phyloP scores from a whole-genome alignment of 2,797 vertebrate genomes.

The Anas bernieri region DNA sequence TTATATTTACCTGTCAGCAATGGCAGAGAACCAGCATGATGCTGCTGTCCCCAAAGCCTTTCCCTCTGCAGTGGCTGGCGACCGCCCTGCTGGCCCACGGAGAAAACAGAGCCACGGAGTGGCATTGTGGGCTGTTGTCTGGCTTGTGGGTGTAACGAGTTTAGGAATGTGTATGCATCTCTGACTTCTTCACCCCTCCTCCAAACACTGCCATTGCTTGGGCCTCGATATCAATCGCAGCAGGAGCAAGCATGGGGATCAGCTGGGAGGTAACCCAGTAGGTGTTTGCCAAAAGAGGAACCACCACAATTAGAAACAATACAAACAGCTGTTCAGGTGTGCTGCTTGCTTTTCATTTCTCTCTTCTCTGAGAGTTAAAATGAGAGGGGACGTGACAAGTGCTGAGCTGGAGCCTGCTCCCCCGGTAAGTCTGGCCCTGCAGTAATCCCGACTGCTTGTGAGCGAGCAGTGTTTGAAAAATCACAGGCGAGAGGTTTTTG shows the following conservation, averaged over 20 bases:
- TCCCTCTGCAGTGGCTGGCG: background rate
- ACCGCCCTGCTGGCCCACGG: accelerated
- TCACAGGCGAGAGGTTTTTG: background rate
- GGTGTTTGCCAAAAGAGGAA: background rate
- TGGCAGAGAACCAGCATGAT: background rate
- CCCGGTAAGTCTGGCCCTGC: background rate
- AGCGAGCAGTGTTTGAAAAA: background rate
- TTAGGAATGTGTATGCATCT: background rate
- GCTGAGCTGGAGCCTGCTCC: background rate
- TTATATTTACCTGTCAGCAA: background rate
- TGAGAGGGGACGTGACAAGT: background rate
- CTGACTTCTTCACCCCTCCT: background rate
- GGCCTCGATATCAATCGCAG: background rate
- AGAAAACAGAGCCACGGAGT: background rate
- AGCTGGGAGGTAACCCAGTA: background rate
- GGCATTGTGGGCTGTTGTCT: accelerated
- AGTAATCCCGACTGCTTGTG: background rate
- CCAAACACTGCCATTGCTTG: background rate
- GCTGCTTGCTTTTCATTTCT: background rate
- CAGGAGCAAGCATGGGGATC: background rate
- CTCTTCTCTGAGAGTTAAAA: background rate
- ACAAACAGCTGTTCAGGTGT: background rate
- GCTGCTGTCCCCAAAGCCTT: background rate
- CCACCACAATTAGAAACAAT: background rate
- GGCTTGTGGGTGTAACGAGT: background rate